Base-by-base conservation (phyloP, 2,888 invertebrate species). In the Macrophya alboannulata region DNA sequence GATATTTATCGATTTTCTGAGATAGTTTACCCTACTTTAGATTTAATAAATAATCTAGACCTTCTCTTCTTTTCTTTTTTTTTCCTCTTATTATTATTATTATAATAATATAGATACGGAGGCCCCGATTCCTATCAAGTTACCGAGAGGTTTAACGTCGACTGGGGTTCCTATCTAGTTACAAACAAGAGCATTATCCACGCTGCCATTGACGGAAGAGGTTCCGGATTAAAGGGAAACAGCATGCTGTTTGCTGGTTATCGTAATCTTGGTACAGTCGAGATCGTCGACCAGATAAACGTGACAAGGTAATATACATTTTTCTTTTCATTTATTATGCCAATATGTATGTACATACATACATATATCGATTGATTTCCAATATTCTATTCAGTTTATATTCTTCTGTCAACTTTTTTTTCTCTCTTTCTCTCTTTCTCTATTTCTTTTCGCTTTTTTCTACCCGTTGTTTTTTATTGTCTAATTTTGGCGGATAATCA, bases 111-210 rank as follows among this genome's bases (percentile, higher is more conserved):
- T 93, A 98, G 98, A 6, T 98, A 99, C 92, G 99, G 97, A 5
- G 99, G 99, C 6, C 99, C 99, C 0, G 98, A 98, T 90, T 97
- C 98, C 0, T 97, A 97, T 90, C 95, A 97, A 90, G 98, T 99
- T 9, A 96, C 96, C 0, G 97, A 98, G 90, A 96, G 96, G 91
- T 99, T 97, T 95, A 95, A 95, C 87, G 92, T 98, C 31, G 97
- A 97, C 92, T 99, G 98, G 98, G 97, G 97, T 85, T 96, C 97
- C 62, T 98, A 98, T 90, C 95, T 99, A 77, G 96, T 97, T 25
- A 96, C 97, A 25, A 97, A 97, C 86, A 97, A 97, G 93, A 97
- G 97, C 89, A 96, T 98, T 88, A 97, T 99, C 86, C 97, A 98
- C 89, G 98, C 97, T 0, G 96, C 96, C 88, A 98, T 99, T 86